Evolutionary conservation across 2,888 invertebrate species (phyloP), one percentile per base, ranked within the genome.

Genomic region (Hetaerina titia): DNA sequence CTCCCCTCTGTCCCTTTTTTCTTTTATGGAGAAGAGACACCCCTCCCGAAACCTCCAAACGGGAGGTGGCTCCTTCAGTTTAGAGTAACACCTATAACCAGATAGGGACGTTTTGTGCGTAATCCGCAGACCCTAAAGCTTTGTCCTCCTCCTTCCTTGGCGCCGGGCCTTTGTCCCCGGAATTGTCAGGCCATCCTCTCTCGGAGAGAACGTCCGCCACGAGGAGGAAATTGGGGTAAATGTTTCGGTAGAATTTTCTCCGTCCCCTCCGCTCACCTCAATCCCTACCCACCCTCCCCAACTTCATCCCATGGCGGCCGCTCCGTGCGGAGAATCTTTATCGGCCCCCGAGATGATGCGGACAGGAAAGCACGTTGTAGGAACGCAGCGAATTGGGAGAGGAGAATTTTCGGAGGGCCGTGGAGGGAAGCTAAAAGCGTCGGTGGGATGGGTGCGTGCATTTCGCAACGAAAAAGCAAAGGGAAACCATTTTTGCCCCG

Each of bases 401-500:
- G n/a, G 81, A 56, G 58, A 56, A n/a, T 45, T 74, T 64, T 69
- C 15, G 58, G 92, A 74, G 56, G 69, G 74, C 9, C 8, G 56
- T n/a, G 8, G 25, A 31, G 22, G 69, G 69, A 11, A 56, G 31
- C 11, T n/a, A 45, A 25, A 69, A 22, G 69, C 7, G 90, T 57
- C 7, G 57, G 58, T n/a, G 25, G 19, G 90, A 58, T n/a, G 58
- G 89, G 90, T 60, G 60, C 60, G 11, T 31, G 81, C 25, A 60
- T 92, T 92, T 92, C 92, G 92, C 92, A 92, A 92, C 92, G 31
- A 1, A 31, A 64, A 15, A 56, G 92, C 64, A 69, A 69, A 92
- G 92, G 92, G 92, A 74, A 81, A 92, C 69, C 57, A 45, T 74
- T 92, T n/a, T 92, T 56, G 69, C 57, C 69, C 74, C 92, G 90